phyloP scores from a whole-genome alignment of 2,113 vertebrate species.

The Xiphias gladius region DNA sequence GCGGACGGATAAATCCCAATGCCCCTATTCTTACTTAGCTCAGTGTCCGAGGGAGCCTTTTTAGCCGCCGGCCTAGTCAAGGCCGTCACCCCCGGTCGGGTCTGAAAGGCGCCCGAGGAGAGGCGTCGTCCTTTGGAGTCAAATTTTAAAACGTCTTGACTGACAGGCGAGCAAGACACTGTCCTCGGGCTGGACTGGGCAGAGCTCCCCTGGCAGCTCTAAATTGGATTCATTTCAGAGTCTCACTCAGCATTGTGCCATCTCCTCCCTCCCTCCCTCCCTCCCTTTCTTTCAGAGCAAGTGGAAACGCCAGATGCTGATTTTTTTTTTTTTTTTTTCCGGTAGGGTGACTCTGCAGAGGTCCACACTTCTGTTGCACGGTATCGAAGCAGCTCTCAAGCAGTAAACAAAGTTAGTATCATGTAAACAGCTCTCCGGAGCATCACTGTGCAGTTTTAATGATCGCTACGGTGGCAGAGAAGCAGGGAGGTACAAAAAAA shows the following conservation, averaged over 20 bases:
- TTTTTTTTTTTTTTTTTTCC: neutral
- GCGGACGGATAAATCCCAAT: slow-evolving; percentile 6
- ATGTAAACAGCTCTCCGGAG: slow-evolving; percentile 16
- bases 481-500: neutral
- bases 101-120: slow-evolving; percentile 36
- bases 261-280: neutral
- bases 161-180: slow-evolving; percentile 41
- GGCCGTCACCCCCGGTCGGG: slow-evolving; percentile 17
- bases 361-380: neutral
- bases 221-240: slow-evolving; percentile 49
- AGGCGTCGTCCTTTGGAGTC: slow-evolving; percentile 43
- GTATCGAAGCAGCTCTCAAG: neutral
- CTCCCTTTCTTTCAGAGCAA: neutral
- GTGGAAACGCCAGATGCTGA: slow-evolving; percentile 11
- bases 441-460: neutral
- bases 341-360: slow-evolving; percentile 6
- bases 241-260: slow-evolving; percentile 1
- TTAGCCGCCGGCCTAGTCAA: slow-evolving; percentile 23
- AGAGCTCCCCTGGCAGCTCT: slow-evolving; percentile 37
- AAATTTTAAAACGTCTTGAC: slow-evolving; percentile 46
- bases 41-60: slow-evolving; percentile 28
- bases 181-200: slow-evolving; percentile 25
- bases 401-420: neutral
- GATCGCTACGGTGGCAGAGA: neutral
- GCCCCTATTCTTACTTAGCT: slow-evolving; percentile 27